Conservation (phyloP, 2,797 vertebrate genomes). For the Tragopan temminckii region DNA sequence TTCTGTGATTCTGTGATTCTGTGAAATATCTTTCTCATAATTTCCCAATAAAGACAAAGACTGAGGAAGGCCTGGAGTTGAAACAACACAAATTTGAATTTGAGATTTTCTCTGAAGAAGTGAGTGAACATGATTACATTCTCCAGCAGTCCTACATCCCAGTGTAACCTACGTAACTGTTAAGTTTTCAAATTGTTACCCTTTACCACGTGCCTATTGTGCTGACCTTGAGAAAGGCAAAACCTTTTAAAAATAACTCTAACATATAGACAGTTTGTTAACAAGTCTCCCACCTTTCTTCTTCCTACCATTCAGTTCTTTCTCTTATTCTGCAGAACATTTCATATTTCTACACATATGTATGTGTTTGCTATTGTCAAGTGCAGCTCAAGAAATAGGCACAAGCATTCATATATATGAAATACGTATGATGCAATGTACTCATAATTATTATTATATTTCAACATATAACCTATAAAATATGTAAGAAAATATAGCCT, state of each 20-base stretch:
- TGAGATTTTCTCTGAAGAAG: not conserved
- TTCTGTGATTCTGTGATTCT: no score
- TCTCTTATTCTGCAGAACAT: not conserved
- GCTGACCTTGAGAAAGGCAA: not conserved
- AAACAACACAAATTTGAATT: not conserved
- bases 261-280: no score
- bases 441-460: not conserved
- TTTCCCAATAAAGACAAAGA: not conserved
- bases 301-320: not conserved
- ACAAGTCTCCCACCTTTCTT: not conserved
- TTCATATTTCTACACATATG: not conserved
- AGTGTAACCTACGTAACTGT: not conserved
- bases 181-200: not conserved
- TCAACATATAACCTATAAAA: not conserved
- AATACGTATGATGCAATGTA: not conserved
- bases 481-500: not conserved
- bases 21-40: not conserved
- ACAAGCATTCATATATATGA: not conserved
- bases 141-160: not conserved
- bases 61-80: not conserved
- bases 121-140: not conserved
- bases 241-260: not conserved
- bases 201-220: fast-evolving
- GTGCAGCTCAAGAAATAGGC: not conserved
- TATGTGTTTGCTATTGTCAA: not conserved